phyloP scores from a whole-genome alignment of 2,113 vertebrate species.

The Pica pica region DNA sequence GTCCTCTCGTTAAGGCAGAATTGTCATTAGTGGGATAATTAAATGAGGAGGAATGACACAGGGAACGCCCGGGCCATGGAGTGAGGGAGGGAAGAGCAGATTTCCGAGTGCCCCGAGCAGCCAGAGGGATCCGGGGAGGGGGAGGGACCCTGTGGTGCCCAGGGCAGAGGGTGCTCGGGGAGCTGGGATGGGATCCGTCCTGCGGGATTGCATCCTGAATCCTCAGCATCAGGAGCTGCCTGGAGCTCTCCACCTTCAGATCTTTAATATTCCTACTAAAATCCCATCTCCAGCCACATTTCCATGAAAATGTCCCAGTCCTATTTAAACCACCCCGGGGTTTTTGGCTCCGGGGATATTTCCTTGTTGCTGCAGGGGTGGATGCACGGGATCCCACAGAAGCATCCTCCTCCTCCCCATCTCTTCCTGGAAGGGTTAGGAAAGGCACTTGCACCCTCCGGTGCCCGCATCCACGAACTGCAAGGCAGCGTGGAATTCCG shows the following conservation, averaged over 20 bases:
- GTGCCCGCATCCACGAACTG: background rate
- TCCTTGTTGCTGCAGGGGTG: no score
- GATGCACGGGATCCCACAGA: background rate
- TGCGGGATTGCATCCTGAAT: rapidly evolving
- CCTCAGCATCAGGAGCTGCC: background rate
- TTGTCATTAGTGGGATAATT: background rate
- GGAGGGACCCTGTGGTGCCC: rapidly evolving
- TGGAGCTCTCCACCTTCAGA: background rate
- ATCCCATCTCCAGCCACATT: background rate
- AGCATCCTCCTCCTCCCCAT: background rate
- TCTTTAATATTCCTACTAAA: background rate
- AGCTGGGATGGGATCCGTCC: background rate
- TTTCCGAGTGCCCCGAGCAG: background rate
- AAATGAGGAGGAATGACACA: background rate
- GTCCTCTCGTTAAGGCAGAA: background rate
- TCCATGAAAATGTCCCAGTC: background rate
- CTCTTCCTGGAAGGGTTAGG: background rate
- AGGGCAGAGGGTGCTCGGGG: rapidly evolving
- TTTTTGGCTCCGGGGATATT: background rate
- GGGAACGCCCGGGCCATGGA: background rate
- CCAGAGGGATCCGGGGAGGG: rapidly evolving
- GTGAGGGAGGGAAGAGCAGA: background rate
- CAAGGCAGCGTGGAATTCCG: background rate
- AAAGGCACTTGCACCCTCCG: conserved; percentile 44
- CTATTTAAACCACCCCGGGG: background rate